These are phyloP conservation scores for Myoxocephalus aenaeus DNA, from an alignment of 2,797 vertebrate species.

Conservation along the genomic window DNA sequence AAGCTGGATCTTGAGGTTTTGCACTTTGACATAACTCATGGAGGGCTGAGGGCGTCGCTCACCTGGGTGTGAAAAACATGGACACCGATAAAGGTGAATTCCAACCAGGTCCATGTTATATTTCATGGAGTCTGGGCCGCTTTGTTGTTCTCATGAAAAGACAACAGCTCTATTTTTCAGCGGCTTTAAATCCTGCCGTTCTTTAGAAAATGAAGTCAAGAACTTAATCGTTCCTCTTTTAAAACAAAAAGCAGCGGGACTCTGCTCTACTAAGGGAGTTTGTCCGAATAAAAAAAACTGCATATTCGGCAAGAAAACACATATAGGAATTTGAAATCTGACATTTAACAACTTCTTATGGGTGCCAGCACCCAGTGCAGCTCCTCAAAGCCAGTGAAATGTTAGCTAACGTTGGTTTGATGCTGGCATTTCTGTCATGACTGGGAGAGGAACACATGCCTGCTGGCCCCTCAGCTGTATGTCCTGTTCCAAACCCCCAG, in stretches of 20 bases:
- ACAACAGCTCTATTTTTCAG: not conserved
- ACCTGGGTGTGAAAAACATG: slow-evolving; percentile 1
- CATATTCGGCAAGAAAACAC: not conserved
- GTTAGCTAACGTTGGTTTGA: slow-evolving; percentile 39
- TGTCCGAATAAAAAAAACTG: not conserved
- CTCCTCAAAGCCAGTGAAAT: slow-evolving; percentile 14
- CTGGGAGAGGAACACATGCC: slow-evolving; percentile 28
- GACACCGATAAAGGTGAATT: not conserved
- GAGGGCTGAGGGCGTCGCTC: not conserved
- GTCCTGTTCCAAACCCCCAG: slow-evolving; percentile 53
- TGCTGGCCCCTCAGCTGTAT: slow-evolving; percentile 9
- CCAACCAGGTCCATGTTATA: not conserved
- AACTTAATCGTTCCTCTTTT: not conserved
- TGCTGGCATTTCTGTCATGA: slow-evolving; percentile 43
- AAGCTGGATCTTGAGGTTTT: not conserved
- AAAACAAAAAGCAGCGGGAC: not conserved
- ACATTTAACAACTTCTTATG: not conserved
- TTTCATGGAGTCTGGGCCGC: not conserved
- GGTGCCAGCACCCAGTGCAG: slow-evolving; percentile 21
- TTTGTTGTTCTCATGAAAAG: not conserved
- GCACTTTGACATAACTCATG: not conserved
- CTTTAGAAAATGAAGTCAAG: not conserved
- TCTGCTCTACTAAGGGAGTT: not conserved
- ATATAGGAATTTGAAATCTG: slow-evolving; percentile 8
- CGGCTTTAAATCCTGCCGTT: not conserved